Evolutionary conservation across 2,797 vertebrate genomes (phyloP).

Genomic region (Acrocephalus scirpaceus): DNA sequence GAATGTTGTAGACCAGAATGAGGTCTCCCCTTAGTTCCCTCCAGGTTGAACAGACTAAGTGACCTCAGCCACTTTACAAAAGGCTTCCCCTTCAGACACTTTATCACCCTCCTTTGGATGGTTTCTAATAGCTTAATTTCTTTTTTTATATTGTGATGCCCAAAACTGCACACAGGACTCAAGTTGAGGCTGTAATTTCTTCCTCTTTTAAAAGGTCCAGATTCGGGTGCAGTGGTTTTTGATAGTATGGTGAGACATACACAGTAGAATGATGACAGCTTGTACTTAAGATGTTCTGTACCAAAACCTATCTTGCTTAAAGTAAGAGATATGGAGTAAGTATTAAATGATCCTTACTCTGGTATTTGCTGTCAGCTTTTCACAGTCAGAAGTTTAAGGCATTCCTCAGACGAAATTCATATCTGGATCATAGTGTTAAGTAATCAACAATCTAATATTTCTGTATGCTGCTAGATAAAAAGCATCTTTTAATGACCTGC

Average conservation of each 20-base stretch:
- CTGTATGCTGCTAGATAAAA: conserved; percentile 23
- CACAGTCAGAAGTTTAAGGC: conserved; percentile 22
- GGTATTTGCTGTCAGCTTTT: not conserved
- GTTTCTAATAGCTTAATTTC: not conserved
- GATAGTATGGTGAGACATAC: not conserved
- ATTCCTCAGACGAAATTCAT: conserved; percentile 14
- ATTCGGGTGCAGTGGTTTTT: not conserved
- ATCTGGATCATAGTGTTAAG: not conserved
- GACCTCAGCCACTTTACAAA: not conserved
- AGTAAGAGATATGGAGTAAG: not conserved
- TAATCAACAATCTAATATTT: not conserved
- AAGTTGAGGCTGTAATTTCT: not conserved
- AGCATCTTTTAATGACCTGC: conserved; percentile 36
- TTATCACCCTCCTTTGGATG: not conserved
- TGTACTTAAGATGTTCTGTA: not conserved
- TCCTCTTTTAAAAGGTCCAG: not conserved
- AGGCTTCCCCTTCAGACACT: not conserved
- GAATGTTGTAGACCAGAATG: not conserved
- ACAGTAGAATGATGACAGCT: not conserved
- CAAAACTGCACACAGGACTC: not conserved
- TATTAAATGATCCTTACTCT: not conserved
- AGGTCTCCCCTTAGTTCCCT: not conserved
- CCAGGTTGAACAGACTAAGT: not conserved
- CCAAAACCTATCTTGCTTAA: not conserved
- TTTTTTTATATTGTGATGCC: not conserved